A percentile compares a stretch with the other conserved stretches of the same genome.
phyloP scores from a whole-genome alignment of 2,797 vertebrate species.

The Brachyrhaphis roseni region DNA sequence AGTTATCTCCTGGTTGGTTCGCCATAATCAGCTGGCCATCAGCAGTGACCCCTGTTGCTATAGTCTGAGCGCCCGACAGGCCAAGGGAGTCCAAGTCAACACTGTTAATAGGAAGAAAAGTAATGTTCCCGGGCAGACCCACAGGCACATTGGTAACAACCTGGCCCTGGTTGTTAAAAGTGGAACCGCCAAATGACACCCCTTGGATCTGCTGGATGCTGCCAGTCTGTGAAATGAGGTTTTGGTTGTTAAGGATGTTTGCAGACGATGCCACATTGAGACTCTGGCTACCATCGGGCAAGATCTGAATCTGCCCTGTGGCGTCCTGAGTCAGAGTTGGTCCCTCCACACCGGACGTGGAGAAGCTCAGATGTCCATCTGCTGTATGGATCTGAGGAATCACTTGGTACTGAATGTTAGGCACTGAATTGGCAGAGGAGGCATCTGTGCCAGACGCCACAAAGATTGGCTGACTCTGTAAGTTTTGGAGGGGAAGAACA shows the following conservation, averaged over 20 bases:
- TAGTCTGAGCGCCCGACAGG: constrained; percentile 95
- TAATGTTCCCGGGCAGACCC: constrained; percentile 97
- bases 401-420: constrained; percentile 99
- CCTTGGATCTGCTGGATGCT: constrained; percentile 95
- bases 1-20: constrained; percentile 88
- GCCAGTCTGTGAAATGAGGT: constrained; percentile 95
- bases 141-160: constrained; percentile 97
- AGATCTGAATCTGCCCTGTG: constrained; percentile 95
- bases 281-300: constrained; percentile 92
- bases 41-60: constrained; percentile 96
- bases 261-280: constrained; percentile 88
- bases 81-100: constrained; percentile 98
- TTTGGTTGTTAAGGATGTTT: constrained; percentile 89
- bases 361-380: constrained; percentile 96
- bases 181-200: constrained; percentile 91
- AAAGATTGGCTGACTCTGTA: constrained; percentile 98
- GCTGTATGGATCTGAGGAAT: constrained; percentile 98
- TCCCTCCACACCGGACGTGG: constrained; percentile 89
- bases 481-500: constrained; percentile 96
- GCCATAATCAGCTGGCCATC: constrained; percentile 96
- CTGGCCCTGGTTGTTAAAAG: constrained; percentile 96
- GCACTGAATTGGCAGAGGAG: constrained; percentile 92
- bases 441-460: constrained; percentile 93
- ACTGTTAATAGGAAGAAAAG: constrained; percentile 99
- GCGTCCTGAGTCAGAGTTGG: constrained; percentile 92